Evolutionary conservation across 2,888 invertebrate species (phyloP).

Genomic region (Andrena chrysosceles): DNA sequence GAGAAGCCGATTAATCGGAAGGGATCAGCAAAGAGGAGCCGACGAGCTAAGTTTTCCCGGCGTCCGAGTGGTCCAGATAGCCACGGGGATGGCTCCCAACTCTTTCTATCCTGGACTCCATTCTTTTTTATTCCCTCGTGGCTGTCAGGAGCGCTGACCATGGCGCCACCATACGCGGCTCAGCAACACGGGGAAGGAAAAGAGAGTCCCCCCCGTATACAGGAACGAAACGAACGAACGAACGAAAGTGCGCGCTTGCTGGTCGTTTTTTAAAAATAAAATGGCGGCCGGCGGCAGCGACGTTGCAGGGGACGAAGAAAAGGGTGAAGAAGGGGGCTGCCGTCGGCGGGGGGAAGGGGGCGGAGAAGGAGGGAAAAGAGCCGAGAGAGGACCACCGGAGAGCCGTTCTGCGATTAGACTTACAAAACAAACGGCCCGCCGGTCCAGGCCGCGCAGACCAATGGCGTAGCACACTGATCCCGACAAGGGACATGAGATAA

Average conservation of each 20-base stretch:
- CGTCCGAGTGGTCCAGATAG: slow-evolving; percentile 54
- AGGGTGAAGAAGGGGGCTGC: slow-evolving; percentile 27
- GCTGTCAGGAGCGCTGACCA: slow-evolving; percentile 78
- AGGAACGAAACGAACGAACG: slow-evolving; percentile 66
- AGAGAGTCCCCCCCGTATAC: slow-evolving; percentile 17
- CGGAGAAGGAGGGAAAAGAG: slow-evolving; percentile 62
- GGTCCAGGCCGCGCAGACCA: slow-evolving; percentile 79
- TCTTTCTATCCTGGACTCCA: slow-evolving; percentile 45
- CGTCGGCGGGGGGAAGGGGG: slow-evolving; percentile 36
- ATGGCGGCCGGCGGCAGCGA: slow-evolving; percentile 79
- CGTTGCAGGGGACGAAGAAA: slow-evolving; percentile 70
- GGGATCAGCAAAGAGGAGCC: slow-evolving; percentile 1
- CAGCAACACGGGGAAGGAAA: slow-evolving; percentile 45
- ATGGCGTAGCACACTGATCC: slow-evolving; percentile 83
- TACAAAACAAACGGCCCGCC: slow-evolving; percentile 85
- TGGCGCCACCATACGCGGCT: slow-evolving; percentile 81
- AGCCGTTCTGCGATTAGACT: slow-evolving; percentile 85
- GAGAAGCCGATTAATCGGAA: slow-evolving; percentile 23
- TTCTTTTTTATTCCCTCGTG: slow-evolving; percentile 68
- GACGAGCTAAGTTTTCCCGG: slow-evolving; percentile 48
- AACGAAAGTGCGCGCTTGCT: slow-evolving; percentile 78
- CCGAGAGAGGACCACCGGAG: slow-evolving; percentile 83
- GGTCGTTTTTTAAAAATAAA: slow-evolving; percentile 82
- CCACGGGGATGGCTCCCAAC: slow-evolving; percentile 44
- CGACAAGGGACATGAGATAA: slow-evolving; percentile 84